Percentiles rank a stretch among this genome's conserved stretches.
phyloP scores from a whole-genome alignment of 2,797 vertebrate species.

The Micromesistius poutassou region DNA sequence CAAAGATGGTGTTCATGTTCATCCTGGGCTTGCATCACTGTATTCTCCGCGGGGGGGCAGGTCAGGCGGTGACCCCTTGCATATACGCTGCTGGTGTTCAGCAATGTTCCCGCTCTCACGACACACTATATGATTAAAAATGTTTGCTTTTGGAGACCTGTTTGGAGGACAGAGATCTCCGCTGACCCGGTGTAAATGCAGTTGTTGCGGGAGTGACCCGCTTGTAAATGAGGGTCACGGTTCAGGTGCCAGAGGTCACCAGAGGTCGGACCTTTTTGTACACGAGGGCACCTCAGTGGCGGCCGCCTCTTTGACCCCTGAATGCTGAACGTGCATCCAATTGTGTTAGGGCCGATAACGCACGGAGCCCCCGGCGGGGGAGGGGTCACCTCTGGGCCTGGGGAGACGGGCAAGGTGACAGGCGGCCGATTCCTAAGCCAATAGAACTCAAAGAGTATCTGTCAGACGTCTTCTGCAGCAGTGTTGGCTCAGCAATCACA shows the following conservation, averaged over 20 bases:
- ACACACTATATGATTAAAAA: conserved; percentile 68
- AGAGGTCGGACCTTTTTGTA: conserved; percentile 61
- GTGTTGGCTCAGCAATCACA: conserved; percentile 76
- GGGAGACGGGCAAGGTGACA: conserved; percentile 80
- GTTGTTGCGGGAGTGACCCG: conserved; percentile 77
- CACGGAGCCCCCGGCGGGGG: conserved; percentile 60
- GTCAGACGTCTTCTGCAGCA: conserved; percentile 72
- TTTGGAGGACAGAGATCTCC: conserved; percentile 67
- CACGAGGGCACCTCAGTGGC: conserved; percentile 59
- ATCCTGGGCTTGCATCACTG: conserved; percentile 30
- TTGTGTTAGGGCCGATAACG: conserved; percentile 80
- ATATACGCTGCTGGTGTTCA: conserved; percentile 43
- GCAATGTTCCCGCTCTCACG: conserved; percentile 44
- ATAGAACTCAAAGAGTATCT: conserved; percentile 74
- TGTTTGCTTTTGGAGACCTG: conserved; percentile 58
- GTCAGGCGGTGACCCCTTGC: conserved; percentile 52
- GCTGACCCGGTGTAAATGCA: conserved; percentile 80
- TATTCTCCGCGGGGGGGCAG: conserved; percentile 44
- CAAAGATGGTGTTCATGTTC: conserved; percentile 31
- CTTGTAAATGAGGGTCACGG: conserved; percentile 80
- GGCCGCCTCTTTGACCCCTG: conserved; percentile 64
- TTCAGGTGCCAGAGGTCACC: conserved; percentile 73
- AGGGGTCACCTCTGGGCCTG: conserved; percentile 74
- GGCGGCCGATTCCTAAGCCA: conserved; percentile 72
- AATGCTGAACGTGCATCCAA: conserved; percentile 81